Evolutionary conservation across 2,113 vertebrate genomes (phyloP), one percentile per base, ranked within the genome.

Genomic region (Hippoglossus stenolepis): DNA sequence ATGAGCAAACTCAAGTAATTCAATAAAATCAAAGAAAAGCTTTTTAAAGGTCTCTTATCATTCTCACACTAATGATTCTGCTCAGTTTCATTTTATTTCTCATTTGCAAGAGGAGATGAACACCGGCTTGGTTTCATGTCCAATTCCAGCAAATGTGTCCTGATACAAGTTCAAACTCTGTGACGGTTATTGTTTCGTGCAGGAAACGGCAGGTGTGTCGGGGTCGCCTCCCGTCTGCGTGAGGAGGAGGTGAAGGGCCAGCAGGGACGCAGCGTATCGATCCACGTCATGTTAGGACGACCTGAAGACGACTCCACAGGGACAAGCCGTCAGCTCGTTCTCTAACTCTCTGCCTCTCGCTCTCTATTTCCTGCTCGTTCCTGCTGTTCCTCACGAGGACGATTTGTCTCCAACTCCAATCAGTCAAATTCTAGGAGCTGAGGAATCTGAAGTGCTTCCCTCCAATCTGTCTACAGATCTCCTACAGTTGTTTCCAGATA

Each of bases 231-330:
- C 21, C 26, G 68, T 75, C 61, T 70, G 65, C 26, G 21, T 38
- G 2, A 74, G 60, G 40, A 75, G 79, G 73, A 60, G 79, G 56
- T 54, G 65, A 68, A 65, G 65, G 14, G 70, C 71, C 78, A 75
- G 67, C 28, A 35, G 65, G 65, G 61, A 84, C 60, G 12, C 64
- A 65, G 11, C 4, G 57, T 77, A 90, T 90, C 63, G 81, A 89
- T 86, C 73, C 63, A 62, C 11, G 40, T 81, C 86, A 63, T 20
- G 60, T 74, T 61, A 59, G 59, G 75, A 73, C 70, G 77, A 85
- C 82, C 84, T 49, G 0, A 66, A 82, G 73, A 69, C 77, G 70
- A 24, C 12, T 67, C 73, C 20, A 0, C 59, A 4, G 75, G 71
- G 79, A 83, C 24, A 43, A 63, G 65, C 66, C 63, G 56, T 87